Evolutionary conservation across 2,888 invertebrate species (phyloP).

Genomic region (Polydrusus pterygomalis): DNA sequence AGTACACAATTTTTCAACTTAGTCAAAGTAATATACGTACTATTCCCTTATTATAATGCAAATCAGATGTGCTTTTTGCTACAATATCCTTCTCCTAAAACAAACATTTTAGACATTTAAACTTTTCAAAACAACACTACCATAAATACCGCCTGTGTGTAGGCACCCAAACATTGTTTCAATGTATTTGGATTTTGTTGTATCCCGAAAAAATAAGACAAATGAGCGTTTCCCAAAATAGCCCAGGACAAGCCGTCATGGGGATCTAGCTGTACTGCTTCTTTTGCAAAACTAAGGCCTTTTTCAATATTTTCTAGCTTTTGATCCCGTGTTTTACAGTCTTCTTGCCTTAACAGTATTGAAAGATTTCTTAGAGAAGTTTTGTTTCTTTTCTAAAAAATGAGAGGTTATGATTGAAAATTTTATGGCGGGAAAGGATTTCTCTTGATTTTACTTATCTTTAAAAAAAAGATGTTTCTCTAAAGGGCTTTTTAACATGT

Average conservation of each 20-base stretch:
- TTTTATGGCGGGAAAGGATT: too few species aligned
- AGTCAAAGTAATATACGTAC: slow-evolving; percentile 74
- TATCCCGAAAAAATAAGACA: slow-evolving; percentile 85
- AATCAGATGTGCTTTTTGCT: slow-evolving; percentile 83
- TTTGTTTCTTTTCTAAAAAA: slow-evolving; percentile 80
- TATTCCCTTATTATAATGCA: slow-evolving; percentile 89
- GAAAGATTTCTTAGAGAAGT: slow-evolving; percentile 86
- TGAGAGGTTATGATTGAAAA: neutral
- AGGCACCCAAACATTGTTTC: slow-evolving; percentile 86
- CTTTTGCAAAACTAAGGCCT: slow-evolving; percentile 86
- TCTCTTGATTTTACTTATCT: too few species aligned
- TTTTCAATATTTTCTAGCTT: slow-evolving; percentile 78
- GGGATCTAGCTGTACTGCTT: slow-evolving; percentile 86
- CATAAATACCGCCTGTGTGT: slow-evolving; percentile 83
- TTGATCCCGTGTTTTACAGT: slow-evolving; percentile 72
- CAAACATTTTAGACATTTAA: slow-evolving; percentile 44
- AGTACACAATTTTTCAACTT: too few species aligned
- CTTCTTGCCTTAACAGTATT: slow-evolving; percentile 84
- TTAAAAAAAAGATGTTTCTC: neutral
- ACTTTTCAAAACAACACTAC: slow-evolving; percentile 1
- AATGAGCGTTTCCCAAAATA: slow-evolving; percentile 88
- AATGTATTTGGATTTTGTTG: slow-evolving; percentile 83
- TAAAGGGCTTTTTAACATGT: neutral
- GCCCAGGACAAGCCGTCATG: slow-evolving; percentile 89
- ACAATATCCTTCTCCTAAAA: slow-evolving; percentile 81